Base-by-base conservation (phyloP, 23 tunicate species). In the Diplosoma virens region DNA sequence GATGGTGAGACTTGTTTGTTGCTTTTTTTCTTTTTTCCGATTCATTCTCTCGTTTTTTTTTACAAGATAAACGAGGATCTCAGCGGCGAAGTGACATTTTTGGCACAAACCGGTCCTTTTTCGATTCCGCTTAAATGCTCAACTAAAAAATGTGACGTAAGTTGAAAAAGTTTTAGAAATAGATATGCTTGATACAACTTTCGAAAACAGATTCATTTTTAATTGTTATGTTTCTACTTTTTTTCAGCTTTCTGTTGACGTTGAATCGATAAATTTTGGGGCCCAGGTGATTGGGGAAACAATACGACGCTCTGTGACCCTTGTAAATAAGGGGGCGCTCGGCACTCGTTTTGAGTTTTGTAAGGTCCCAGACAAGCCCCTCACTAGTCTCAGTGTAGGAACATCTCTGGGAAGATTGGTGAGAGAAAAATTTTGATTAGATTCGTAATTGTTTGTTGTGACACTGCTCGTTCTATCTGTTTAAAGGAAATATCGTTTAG, bases 101-200 rank as follows among this genome's bases (percentile, higher is more conserved):
- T 69, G 36, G 92, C 92, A n/a, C 92, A 92, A 68, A 92, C 91
- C n/a, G 97, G 97, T 24, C 87, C 92, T 2, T 92, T 92, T 30
- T 74, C 91, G 0, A 92, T 92, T 52, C 87, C 84, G 0, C 50
- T 92, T 29, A 85, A 85, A 59, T 92, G 97, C 77, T 59, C 97
- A n/a, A 85, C 84, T 32, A 92, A 92, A 74, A 85, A 92, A 63
- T 92, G 97, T 30, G 97, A 92, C 32, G 97, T 92, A 59, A 58
- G 54, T 58, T 11, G 6, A n/a, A n/a, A n/a, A n/a, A n/a, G n/a
- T n/a, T n/a, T n/a, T n/a, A n/a, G n/a, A n/a, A n/a, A n/a, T n/a
- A n/a, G n/a, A n/a, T n/a, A n/a, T n/a, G n/a, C n/a, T n/a, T n/a
- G n/a, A n/a, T n/a, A n/a, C n/a, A n/a, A n/a, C n/a, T n/a, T n/a